These are phyloP conservation scores for Thoracochromis brauschi DNA, from an alignment of 2,113 vertebrate genomes.

Conservation along the genomic window DNA sequence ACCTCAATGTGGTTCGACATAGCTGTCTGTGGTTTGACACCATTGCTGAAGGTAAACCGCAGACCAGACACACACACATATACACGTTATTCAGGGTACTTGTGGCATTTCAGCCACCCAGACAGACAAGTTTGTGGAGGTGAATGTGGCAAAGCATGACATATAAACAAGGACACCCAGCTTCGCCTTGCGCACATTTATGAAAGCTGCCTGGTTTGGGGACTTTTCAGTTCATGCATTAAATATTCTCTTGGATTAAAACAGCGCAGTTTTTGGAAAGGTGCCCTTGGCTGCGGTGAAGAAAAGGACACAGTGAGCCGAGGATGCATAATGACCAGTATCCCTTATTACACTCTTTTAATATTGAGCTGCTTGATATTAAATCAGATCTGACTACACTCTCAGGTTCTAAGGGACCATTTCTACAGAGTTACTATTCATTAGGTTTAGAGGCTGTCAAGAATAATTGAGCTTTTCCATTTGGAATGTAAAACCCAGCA, in stretches of 20 bases:
- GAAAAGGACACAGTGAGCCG: neutral
- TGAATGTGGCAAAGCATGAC: neutral
- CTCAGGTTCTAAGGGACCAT: neutral
- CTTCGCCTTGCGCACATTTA: constrained; percentile 5
- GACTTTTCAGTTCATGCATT: constrained; percentile 1
- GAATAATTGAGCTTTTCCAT: neutral
- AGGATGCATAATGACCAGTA: constrained; percentile 13
- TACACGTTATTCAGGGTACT: neutral
- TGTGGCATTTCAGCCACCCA: neutral
- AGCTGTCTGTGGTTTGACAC: constrained; percentile 47
- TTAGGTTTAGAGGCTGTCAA: neutral
- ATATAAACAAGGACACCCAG: neutral
- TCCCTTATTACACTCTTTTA: neutral
- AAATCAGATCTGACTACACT: constrained; percentile 1
- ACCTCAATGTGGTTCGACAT: constrained; percentile 32
- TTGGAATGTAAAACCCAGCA: neutral
- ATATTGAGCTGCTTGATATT: neutral
- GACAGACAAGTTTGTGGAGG: neutral
- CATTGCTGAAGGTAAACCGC: constrained; percentile 32
- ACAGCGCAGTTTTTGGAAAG: neutral
- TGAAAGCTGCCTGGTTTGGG: constrained; percentile 2
- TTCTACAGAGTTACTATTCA: neutral
- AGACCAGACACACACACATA: neutral
- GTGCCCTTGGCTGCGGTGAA: neutral
- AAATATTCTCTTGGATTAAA: constrained; percentile 26